Base-by-base conservation (phyloP, 2,888 invertebrate species). In the Macrophya annulata region DNA sequence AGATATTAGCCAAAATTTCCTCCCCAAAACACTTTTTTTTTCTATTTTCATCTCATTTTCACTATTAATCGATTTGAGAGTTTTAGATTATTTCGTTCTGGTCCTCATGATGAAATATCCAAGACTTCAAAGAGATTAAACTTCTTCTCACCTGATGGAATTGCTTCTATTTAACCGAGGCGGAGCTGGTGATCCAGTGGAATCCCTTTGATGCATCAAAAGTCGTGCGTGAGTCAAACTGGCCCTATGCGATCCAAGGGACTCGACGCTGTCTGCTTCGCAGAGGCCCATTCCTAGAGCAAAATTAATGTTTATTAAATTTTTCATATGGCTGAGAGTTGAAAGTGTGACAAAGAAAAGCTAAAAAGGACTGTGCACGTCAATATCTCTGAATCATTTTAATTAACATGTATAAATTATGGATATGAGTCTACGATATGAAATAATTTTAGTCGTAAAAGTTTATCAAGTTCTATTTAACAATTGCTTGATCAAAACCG, bases 191-290 rank as follows among this genome's bases (percentile, higher is more conserved):
- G 96, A 96, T 82, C 93, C 92, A 12, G 92, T 91, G 3, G 93
- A 93, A 85, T 93, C 93, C 83, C 93, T 89, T 85, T 93, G 93
- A 94, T 96, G 96, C 94, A 96, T 95, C 93, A 95, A 91, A 76
- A 96, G 94, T 91, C 96, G 94, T 2, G 95, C 94, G 92, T 97
- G 97, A 87, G 97, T 97, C 90, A 97, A 95, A 91, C 96, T 96
- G 79, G 96, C 96, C 88, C 98, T 96, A 90, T 97, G 97, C 17
- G 95, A 95, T 86, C 96, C 95, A 88, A 97, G 96, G 91, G 97
- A 97, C 94, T 97, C 97, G 94, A 98, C 96, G 90, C 98, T 97
- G 93, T 99, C 99, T 85, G 98, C 98, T 93, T 98, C 98, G 79
- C 98, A 98, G 88, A 98, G 94, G 37, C 93, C 93, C 93, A 93